phyloP scores from a whole-genome alignment of 2,888 invertebrate species.

The Protonemura montana region DNA sequence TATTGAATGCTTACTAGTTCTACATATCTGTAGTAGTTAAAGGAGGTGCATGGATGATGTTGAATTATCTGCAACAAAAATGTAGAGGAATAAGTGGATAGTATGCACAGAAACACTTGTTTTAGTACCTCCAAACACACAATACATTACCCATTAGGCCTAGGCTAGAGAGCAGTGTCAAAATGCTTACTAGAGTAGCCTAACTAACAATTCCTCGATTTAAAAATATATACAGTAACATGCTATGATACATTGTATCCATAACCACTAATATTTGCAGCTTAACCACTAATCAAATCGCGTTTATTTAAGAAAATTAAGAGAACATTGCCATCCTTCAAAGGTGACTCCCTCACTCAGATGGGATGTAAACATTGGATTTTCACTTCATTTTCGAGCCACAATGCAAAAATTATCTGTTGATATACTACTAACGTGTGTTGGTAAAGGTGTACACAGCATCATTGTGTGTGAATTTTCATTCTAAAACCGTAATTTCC shows the following conservation, averaged over 20 bases:
- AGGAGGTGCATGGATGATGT: slow-evolving; percentile 40
- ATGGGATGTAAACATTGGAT: slow-evolving; percentile 50
- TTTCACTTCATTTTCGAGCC: slow-evolving; percentile 1
- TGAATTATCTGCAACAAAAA: slow-evolving; percentile 42
- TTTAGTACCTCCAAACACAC: background rate
- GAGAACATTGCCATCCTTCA: slow-evolving; percentile 24
- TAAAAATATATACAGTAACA: background rate
- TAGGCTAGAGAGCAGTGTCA: background rate
- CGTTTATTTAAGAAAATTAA: background rate
- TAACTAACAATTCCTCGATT: background rate
- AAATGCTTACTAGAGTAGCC: background rate
- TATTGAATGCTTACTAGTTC: slow-evolving; percentile 60
- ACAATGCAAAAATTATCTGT: slow-evolving; percentile 8
- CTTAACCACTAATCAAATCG: background rate
- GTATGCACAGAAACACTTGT: background rate
- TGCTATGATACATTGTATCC: background rate
- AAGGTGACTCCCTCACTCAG: slow-evolving; percentile 38
- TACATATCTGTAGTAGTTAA: slow-evolving; percentile 64
- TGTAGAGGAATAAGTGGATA: background rate
- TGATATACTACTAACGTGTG: slow-evolving; percentile 34
- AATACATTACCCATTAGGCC: background rate
- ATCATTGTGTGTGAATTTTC: slow-evolving; percentile 33
- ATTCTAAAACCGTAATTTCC: slow-evolving; percentile 44
- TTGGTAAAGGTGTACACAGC: slow-evolving; percentile 38
- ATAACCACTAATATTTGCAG: background rate